Base-by-base conservation (phyloP, 1,140 invertebrate species). In the Drosophila sucinea region DNA sequence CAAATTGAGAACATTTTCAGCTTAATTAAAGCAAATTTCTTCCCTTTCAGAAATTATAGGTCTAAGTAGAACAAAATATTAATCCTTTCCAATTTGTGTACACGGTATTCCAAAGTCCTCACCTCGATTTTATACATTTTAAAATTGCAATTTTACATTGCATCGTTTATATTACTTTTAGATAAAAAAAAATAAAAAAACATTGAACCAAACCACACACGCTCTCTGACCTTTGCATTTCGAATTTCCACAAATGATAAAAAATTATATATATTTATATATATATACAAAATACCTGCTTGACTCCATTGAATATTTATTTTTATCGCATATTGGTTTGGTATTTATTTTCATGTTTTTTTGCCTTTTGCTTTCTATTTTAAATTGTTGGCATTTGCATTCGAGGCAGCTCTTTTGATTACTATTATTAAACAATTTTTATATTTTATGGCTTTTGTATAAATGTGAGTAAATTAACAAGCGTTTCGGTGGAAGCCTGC, bases 171-270 rank as follows among this genome's bases (percentile, higher is more conserved):
- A 23, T 51, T 3, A 51, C 23, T 8, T 51, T 6, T 27, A 27
- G 44, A 47, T 23, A 47, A 47, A 7, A 44, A 23, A 27, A 51
- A 2, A 17, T n/a, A 17, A 41, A n/a, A 41, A 41, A n/a, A 7
- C 40, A 27, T 7, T 23, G 23, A 3, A 27, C 44, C 44, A 51
- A 23, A 44, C 41, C 44, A 51, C 23, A 51, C 44, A 47, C 32
- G 25, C 44, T 5, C 25, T 23, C 17, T 77, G 75, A 77, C 75
- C 74, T 77, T 77, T 77, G 73, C 73, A 77, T 68, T 77, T 51
- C 57, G 47, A 71, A 35, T 71, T 57, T 25, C 65, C 57, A 77
- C 76, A 66, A 77, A 77, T 77, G 60, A 77, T 47, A 57, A 56
- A 32, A 41, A 35, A 67, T 17, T 17, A 17, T 17, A 17, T 17